A percentile compares a stretch with the other conserved stretches of the same genome.
Conservation (phyloP, 2,113 vertebrate genomes). For the Montifringilla adamsi region DNA sequence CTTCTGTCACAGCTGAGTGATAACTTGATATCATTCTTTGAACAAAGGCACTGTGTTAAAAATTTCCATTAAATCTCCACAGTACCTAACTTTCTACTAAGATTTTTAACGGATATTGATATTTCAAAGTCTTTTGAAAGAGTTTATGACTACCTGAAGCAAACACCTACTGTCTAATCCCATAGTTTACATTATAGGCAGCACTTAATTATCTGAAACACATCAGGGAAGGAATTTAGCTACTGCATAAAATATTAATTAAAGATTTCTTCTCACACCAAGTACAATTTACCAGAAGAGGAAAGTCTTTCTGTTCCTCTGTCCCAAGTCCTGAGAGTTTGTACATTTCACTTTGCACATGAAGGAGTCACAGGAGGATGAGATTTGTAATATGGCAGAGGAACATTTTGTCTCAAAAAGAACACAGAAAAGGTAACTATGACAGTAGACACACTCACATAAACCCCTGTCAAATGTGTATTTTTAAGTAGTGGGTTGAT, state of each 20-base stretch:
- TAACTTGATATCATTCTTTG: not conserved
- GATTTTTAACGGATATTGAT: not conserved
- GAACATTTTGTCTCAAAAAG: not conserved
- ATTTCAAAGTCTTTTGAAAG: constrained; percentile 22
- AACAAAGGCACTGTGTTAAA: not conserved
- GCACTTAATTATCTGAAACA: constrained; percentile 17
- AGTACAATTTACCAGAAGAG: not conserved
- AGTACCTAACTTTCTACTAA: not conserved
- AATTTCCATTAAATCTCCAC: not conserved
- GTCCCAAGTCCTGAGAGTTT: not conserved
- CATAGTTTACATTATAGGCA: not conserved
- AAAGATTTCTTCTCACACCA: not conserved
- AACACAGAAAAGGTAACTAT: not conserved
- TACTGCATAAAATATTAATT: not conserved
- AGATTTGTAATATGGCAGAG: not conserved
- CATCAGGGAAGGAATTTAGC: not conserved
- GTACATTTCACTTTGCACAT: not conserved
- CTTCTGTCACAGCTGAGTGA: not conserved
- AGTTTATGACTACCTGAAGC: not conserved
- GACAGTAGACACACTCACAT: not conserved
- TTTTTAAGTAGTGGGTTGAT: not conserved
- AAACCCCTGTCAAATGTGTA: not conserved
- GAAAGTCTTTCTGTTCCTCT: not conserved
- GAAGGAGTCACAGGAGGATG: not conserved
- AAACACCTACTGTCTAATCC: constrained; percentile 34